phyloP scores from a whole-genome alignment of 2,888 invertebrate genomes.

The Cyclophora punctaria region DNA sequence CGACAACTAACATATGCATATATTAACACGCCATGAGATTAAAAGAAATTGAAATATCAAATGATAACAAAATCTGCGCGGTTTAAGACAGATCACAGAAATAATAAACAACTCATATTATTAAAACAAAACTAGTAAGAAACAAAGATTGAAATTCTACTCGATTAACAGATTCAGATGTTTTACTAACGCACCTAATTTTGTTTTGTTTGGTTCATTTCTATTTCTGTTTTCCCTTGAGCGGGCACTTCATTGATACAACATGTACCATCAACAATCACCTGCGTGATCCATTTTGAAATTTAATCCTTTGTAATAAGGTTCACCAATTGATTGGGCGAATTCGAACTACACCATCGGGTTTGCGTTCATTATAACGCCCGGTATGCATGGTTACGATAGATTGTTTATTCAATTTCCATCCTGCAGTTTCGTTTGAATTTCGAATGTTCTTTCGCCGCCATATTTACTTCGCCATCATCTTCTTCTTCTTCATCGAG shows the following conservation, averaged over 20 bases:
- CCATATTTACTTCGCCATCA: too few species aligned
- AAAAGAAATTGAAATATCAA: too few species aligned
- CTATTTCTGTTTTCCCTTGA: constrained; percentile 44
- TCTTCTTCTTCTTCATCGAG: too few species aligned
- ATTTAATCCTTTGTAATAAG: constrained; percentile 13
- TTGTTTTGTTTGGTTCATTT: constrained; percentile 33
- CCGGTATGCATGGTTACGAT: constrained; percentile 36
- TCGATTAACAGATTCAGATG: constrained; percentile 25
- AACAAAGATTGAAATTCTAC: neutral
- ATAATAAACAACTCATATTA: neutral
- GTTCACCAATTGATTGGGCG: constrained; percentile 5
- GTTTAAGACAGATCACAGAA: too few species aligned
- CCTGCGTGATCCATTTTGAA: constrained; percentile 11
- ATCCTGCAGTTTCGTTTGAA: constrained; percentile 30
- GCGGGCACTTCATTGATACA: constrained; percentile 48
- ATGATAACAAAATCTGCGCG: too few species aligned
- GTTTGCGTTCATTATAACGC: constrained; percentile 32
- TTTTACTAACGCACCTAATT: constrained; percentile 24
- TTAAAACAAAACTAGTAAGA: neutral
- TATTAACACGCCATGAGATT: too few species aligned
- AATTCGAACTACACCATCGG: constrained; percentile 5
- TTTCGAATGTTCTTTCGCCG: constrained; percentile 7
- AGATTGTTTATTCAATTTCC: constrained; percentile 35
- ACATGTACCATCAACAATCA: constrained; percentile 14
- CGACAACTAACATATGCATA: too few species aligned